These are phyloP conservation scores for Zaprionus bogoriensis DNA, from an alignment of 2,888 invertebrate genomes.

Conservation along the genomic window DNA sequence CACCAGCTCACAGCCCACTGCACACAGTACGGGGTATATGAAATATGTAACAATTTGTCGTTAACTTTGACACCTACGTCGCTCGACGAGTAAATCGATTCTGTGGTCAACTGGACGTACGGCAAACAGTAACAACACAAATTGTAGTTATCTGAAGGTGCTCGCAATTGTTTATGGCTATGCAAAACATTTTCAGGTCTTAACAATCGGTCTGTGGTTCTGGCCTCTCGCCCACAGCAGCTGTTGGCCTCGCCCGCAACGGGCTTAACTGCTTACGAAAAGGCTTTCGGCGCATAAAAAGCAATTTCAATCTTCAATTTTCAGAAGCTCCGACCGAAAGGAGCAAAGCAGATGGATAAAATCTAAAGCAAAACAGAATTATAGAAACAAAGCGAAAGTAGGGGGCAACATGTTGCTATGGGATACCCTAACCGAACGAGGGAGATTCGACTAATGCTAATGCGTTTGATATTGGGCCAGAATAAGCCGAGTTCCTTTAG, in stretches of 20 bases:
- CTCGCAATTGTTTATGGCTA: background rate
- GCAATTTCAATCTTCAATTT: constrained; percentile 49
- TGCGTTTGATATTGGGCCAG: no score
- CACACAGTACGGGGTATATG: background rate
- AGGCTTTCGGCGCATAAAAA: constrained; percentile 35
- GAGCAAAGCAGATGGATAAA: constrained; percentile 10
- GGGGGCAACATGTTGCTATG: background rate
- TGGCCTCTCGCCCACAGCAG: background rate
- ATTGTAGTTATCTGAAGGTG: background rate
- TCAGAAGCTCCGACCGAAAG: background rate
- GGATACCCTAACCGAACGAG: background rate
- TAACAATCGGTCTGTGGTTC: no score
- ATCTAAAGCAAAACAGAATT: constrained; percentile 9
- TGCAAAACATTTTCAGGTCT: background rate
- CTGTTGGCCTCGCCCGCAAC: constrained; percentile 8
- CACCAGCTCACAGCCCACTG: background rate
- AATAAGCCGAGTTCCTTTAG: background rate
- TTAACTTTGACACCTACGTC: constrained; percentile 21
- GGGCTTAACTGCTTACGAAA: constrained; percentile 34
- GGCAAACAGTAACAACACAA: background rate
- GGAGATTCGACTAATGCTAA: background rate
- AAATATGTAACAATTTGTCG: background rate
- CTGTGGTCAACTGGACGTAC: background rate
- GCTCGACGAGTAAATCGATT: background rate
- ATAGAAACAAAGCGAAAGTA: background rate